Percentiles rank a stretch among this genome's conserved stretches.
Conservation (phyloP, 2,888 invertebrate genomes). For the Netelia virgata region DNA sequence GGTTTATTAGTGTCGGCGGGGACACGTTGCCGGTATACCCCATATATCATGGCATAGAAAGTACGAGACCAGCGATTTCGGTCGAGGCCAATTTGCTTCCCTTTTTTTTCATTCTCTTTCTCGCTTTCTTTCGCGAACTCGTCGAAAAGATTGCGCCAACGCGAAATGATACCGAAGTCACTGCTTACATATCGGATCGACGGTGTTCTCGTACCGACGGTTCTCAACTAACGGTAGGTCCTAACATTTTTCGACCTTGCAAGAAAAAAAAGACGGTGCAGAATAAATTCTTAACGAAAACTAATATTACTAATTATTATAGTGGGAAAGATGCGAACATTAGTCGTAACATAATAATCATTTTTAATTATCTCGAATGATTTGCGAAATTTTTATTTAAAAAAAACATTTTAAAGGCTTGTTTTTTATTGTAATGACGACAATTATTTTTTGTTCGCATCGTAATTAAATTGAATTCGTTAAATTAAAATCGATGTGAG, state of each 20-base stretch:
- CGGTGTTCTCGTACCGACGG: constrained; percentile 21
- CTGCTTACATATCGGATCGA: constrained; percentile 22
- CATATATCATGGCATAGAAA: constrained; percentile 53
- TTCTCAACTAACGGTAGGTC: constrained; percentile 40
- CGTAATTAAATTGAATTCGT: not conserved
- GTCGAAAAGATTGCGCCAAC: constrained; percentile 58
- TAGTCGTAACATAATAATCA: too few relatives aligned
- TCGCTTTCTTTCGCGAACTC: constrained; percentile 60
- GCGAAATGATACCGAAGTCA: constrained; percentile 48
- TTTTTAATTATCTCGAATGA: not conserved
- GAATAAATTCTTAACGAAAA: not conserved
- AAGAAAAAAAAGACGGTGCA: not conserved
- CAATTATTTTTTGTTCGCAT: not conserved
- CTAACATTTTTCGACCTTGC: not conserved
- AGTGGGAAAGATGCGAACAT: too few relatives aligned
- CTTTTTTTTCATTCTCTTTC: constrained; percentile 35
- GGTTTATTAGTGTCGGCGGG: constrained; percentile 54
- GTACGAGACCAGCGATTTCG: constrained; percentile 64
- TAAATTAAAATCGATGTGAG: not conserved
- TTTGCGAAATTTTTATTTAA: constrained; percentile 11
- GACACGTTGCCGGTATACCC: constrained; percentile 44
- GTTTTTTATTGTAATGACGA: constrained; percentile 3
- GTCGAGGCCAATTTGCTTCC: constrained; percentile 63
- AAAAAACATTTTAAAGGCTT: too few relatives aligned
- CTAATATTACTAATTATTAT: too few relatives aligned